Conservation (phyloP, 2,797 vertebrate species). For the Myripristis jacobus region DNA sequence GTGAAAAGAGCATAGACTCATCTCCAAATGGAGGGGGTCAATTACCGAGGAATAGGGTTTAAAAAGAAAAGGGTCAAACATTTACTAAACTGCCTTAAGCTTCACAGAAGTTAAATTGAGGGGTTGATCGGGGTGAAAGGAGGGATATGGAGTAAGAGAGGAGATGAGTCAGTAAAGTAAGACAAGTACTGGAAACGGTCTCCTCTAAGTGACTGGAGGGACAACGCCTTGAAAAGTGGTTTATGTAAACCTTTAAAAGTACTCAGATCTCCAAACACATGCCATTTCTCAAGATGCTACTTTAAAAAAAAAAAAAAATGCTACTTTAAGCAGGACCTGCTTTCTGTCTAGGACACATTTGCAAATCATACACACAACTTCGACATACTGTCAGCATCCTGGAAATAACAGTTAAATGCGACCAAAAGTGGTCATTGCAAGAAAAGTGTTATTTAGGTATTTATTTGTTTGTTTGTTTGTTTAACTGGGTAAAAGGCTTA, state of each 20-base stretch:
- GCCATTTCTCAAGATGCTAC: slow-evolving; percentile 39
- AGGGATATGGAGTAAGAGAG: neutral
- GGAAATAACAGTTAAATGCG: slow-evolving; percentile 14
- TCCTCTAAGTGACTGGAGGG: slow-evolving; percentile 9
- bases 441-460: too few relatives aligned
- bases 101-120: slow-evolving; percentile 7
- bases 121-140: slow-evolving; percentile 27
- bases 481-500: too few relatives aligned
- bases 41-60: slow-evolving; percentile 12
- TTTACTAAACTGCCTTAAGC: slow-evolving; percentile 4
- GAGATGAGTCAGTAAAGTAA: slow-evolving; percentile 6
- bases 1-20: slow-evolving; percentile 21
- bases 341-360: slow-evolving; percentile 33
- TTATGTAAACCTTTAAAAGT: slow-evolving; percentile 17
- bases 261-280: slow-evolving; percentile 30
- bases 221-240: too few relatives aligned
- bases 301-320: too few relatives aligned
- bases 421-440: too few relatives aligned
- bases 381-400: slow-evolving; percentile 16
- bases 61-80: slow-evolving; percentile 1
- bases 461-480: too few relatives aligned
- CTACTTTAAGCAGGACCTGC: too few relatives aligned
- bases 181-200: slow-evolving; percentile 14
- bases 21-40: slow-evolving; percentile 31
- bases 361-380: slow-evolving; percentile 47